Evolutionary conservation across 2,888 invertebrate genomes (phyloP), one percentile per base, ranked within the genome.

Genomic region (Monopis laevigella): DNA sequence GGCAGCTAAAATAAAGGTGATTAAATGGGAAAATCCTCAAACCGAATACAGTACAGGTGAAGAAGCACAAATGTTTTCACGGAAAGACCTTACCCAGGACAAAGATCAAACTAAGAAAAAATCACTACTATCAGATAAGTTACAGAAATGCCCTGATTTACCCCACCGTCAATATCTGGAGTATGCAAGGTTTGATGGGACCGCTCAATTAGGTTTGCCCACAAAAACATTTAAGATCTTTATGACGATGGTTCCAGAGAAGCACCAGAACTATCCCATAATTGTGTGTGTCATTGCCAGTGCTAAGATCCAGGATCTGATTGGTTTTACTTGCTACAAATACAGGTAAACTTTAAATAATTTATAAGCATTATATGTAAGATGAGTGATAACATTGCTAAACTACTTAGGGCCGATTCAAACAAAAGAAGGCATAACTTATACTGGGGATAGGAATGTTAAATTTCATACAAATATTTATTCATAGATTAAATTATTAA

Each of bases 181-280:
- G 56, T 98, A 89, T 81, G 92, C 94, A 2, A 92, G 90, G 69
- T 97, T 91, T 68, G 96, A 97, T 80, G 96, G 96, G 46, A 90
- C 88, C 45, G 88, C 89, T 24, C 93, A 92, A 65, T 82, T 90
- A 42, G 90, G 89, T 17, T 78, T 90, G 39, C 86, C 89, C 14
- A 89, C 88, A 0, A 92, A 93, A 63, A 90, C 89, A 49, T 94
- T 95, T 56, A 90, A 90, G 59, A 96, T 98, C 48, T 97, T 91
- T 59, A 84, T 97, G 63, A 92, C 92, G 39, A 93, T 96, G 90
- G 75, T 94, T 18, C 86, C 91, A 0, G 88, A 88, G 46, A 88
- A 88, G 42, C 87, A 92, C 47, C 86, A 93, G 48, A 87, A 88
- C 51, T 95, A 93, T 72, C 96, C 96, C 0, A 75, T 96, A 64